phyloP scores from a whole-genome alignment of 2,888 invertebrate species.

The Drosophila borborema region DNA sequence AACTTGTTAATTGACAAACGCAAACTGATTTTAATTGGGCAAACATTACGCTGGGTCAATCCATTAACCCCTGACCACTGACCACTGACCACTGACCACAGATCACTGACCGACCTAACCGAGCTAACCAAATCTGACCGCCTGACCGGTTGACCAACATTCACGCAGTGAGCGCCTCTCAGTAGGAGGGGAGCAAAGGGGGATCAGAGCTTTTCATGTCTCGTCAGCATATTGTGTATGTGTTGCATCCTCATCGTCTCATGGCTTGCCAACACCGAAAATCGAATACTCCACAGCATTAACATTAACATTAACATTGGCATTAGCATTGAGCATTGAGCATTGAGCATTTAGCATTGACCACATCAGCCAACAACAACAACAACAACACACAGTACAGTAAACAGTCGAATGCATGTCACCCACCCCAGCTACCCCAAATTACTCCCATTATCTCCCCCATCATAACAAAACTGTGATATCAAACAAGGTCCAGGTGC shows the following conservation, averaged over 20 bases:
- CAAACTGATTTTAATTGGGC: constrained; percentile 11
- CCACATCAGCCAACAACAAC: constrained; percentile 19
- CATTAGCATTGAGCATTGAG: not conserved
- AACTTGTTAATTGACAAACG: constrained; percentile 33
- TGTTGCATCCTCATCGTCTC: constrained; percentile 70
- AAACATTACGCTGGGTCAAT: constrained; percentile 21
- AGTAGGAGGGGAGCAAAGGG: not conserved
- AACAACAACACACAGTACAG: constrained; percentile 20
- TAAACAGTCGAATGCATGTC: constrained; percentile 40
- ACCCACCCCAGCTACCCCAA: constrained; percentile 16
- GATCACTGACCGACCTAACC: constrained; percentile 4
- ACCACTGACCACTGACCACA: constrained; percentile 1
- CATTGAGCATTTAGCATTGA: not conserved
- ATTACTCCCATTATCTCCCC: constrained; percentile 12
- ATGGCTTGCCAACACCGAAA: constrained; percentile 37
- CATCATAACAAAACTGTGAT: constrained; percentile 30
- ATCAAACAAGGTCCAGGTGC: constrained; percentile 23
- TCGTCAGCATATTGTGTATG: constrained; percentile 59
- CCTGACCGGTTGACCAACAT: constrained; percentile 48
- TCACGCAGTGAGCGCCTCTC: constrained; percentile 12
- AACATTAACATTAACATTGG: constrained; percentile 22
- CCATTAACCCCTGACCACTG: constrained; percentile 35
- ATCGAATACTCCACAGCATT: constrained; percentile 36
- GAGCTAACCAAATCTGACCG: constrained; percentile 3
- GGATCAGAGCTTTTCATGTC: constrained; percentile 36